These are phyloP conservation scores for Trisateles emortualis DNA, from an alignment of 2,888 invertebrate species.

Conservation along the genomic window DNA sequence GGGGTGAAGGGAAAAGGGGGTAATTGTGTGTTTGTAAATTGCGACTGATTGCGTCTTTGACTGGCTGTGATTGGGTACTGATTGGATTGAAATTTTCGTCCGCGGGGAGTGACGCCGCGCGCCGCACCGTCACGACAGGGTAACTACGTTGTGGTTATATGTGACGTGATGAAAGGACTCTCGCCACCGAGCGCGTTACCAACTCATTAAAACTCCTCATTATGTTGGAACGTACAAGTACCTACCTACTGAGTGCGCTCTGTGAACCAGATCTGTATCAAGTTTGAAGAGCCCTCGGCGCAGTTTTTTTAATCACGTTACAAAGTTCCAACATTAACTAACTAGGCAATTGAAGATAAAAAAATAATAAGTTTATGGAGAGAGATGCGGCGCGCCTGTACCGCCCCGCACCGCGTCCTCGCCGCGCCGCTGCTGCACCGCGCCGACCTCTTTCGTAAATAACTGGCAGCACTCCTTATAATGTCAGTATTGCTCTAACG, in stretches of 20 bases:
- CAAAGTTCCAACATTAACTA: slow-evolving; percentile 32
- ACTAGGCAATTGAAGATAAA: slow-evolving; percentile 30
- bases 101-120: neutral
- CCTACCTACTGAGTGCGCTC: slow-evolving; percentile 11
- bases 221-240: slow-evolving; percentile 9
- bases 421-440: no score
- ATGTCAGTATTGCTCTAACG: no score
- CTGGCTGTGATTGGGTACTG: slow-evolving; percentile 10
- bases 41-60: slow-evolving; percentile 20
- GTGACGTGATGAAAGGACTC: no score
- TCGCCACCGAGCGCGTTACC: no score
- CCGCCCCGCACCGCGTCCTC: neutral
- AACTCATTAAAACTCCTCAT: slow-evolving; percentile 10
- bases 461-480: neutral
- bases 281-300: slow-evolving; percentile 9
- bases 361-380: slow-evolving; percentile 25
- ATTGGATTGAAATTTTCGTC: slow-evolving; percentile 10
- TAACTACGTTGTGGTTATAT: neutral
- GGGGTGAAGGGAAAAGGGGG: neutral
- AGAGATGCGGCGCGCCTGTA: neutral
- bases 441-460: neutral
- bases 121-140: no score
- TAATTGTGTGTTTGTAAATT: slow-evolving; percentile 9
- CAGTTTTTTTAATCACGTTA: slow-evolving; percentile 29
- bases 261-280: neutral